Percentiles rank a stretch among this genome's conserved stretches.
Evolutionary conservation across 2,888 invertebrate genomes (phyloP).

Genomic region (Epirrita christyi): DNA sequence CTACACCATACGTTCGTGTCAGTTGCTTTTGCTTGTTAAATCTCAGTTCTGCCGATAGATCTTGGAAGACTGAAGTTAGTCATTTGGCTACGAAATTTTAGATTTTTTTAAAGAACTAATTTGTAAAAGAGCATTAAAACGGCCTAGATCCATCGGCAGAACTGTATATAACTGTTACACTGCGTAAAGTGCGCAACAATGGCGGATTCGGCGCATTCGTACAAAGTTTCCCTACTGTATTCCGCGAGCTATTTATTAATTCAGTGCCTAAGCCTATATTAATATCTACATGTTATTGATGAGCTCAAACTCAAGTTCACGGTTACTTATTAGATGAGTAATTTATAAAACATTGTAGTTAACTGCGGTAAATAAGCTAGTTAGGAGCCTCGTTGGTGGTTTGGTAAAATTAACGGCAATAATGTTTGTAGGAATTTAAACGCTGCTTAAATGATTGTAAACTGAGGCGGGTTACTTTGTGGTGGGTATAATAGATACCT

Average conservation of each 20-base stretch:
- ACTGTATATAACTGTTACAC: background rate
- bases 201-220: background rate
- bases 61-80: no score
- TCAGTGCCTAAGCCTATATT: slow-evolving; percentile 74
- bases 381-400: slow-evolving; percentile 39
- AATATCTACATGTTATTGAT: slow-evolving; percentile 74
- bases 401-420: slow-evolving; percentile 26
- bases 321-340: slow-evolving; percentile 74
- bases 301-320: slow-evolving; percentile 69
- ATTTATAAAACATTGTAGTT: slow-evolving; percentile 71
- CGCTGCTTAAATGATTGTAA: slow-evolving; percentile 12
- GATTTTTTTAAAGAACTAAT: no score
- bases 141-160: background rate
- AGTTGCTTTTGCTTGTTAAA: no score
- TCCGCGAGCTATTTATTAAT: background rate
- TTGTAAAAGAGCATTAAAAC: no score
- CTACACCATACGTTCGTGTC: no score
- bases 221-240: background rate
- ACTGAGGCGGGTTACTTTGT: slow-evolving; percentile 27
- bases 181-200: background rate
- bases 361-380: slow-evolving; percentile 59
- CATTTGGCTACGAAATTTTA: no score
- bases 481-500: slow-evolving; percentile 3
- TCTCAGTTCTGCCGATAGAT: no score
- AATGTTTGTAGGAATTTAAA: slow-evolving; percentile 13